phyloP scores from a whole-genome alignment of 2,113 vertebrate genomes.

The Fregetta grallaria region DNA sequence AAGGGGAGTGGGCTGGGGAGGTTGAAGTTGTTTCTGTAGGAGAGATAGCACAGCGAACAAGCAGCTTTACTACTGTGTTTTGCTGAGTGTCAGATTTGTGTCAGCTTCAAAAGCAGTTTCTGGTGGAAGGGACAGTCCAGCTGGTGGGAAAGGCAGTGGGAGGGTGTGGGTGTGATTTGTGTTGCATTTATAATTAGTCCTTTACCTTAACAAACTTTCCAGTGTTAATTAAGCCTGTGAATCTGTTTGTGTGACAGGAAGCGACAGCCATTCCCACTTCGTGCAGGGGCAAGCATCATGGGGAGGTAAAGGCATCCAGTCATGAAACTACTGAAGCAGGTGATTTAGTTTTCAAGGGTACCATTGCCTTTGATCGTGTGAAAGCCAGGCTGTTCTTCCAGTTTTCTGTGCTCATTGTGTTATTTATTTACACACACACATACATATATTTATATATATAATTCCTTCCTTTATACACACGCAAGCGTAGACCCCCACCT shows the following conservation, averaged over 20 bases:
- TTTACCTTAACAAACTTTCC: not conserved
- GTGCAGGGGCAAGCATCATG: fast-evolving
- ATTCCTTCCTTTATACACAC: not conserved
- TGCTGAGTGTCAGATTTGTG: not conserved
- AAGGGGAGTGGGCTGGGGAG: fast-evolving
- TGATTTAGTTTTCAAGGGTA: not conserved
- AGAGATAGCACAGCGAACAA: not conserved
- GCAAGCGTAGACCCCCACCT: fast-evolving
- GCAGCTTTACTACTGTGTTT: not conserved
- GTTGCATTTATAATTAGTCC: not conserved
- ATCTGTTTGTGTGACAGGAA: not conserved
- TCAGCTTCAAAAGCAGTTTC: not conserved
- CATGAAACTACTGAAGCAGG: not conserved
- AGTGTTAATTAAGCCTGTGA: not conserved
- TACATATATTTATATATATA: too few species aligned
- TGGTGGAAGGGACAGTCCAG: not conserved
- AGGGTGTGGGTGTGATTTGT: not conserved
- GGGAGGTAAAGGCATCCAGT: not conserved
- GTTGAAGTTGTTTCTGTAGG: not conserved
- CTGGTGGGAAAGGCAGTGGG: not conserved
- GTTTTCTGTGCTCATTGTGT: not conserved
- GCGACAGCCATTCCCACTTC: not conserved
- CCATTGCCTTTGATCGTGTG: not conserved
- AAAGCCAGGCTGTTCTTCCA: not conserved
- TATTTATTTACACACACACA: not conserved